phyloP scores from a whole-genome alignment of 30 jellyfish, hydroid and myxozoan genomes.

The Pelagia noctiluca region DNA sequence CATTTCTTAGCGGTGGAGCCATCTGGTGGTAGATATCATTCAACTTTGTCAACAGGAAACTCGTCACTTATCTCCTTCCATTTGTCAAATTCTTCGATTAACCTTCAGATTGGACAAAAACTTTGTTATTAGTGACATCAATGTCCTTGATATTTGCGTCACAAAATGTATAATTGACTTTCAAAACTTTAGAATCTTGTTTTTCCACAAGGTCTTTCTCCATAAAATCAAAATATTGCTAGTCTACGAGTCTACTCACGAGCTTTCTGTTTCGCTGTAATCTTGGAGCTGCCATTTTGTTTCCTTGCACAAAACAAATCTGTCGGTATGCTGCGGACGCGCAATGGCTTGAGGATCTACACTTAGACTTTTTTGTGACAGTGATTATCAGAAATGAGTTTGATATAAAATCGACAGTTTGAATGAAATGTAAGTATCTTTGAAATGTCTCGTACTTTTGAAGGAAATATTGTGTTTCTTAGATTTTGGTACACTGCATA shows the following conservation, averaged over 20 bases:
- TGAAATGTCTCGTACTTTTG: no score
- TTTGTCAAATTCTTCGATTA: background rate
- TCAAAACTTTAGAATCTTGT: background rate
- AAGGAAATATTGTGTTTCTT: no score
- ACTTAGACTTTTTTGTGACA: background rate
- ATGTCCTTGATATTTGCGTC: background rate
- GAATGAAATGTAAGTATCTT: no score
- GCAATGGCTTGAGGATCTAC: background rate
- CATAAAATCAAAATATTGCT: background rate
- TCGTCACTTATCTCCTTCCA: background rate
- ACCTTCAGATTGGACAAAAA: background rate
- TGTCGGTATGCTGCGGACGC: background rate
- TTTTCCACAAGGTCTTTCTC: no score
- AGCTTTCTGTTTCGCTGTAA: no score
- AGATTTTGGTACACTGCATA: no score
- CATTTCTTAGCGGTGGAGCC: background rate
- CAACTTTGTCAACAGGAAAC: constrained; percentile 10
- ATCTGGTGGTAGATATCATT: background rate
- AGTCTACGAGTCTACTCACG: background rate
- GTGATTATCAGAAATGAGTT: background rate
- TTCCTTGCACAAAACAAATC: background rate
- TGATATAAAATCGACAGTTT: no score
- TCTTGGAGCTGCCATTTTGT: background rate
- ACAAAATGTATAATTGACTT: background rate
- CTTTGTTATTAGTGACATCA: background rate